Evolutionary conservation across 2,113 vertebrate species (phyloP), one percentile per base, ranked within the genome.

Genomic region (Halichoeres trimaculatus): DNA sequence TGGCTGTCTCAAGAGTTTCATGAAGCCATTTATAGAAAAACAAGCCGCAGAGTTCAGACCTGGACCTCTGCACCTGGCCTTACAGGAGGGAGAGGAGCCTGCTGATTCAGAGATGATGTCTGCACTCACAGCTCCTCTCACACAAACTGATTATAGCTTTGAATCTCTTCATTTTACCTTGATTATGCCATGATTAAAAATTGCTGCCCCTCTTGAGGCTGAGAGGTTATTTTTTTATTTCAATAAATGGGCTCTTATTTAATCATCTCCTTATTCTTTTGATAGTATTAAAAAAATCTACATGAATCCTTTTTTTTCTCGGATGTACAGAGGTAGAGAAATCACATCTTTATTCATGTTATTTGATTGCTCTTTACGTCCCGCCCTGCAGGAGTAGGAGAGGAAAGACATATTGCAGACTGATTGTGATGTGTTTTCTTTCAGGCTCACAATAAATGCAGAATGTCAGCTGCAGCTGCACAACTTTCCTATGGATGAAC

Each of bases 401-500:
- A 41, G 40, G 12, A 41, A 13, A 13, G 40, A 41, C 11, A 14
- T 11, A 13, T 4, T 13, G 40, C 40, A 2, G 6, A 45, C 41
- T 45, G 13, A n/a, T 48, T n/a, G 7, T 50, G 1, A 58, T 14
- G 4, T 24, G 0, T 70, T 59, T 87, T 84, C 68, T 82, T 80
- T 22, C 78, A 98, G 97, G 90, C 94, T 99, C 47, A 99, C 97
- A 58, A 99, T 99, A 85, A 98, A 98, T 0, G 97, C 97, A 0
- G 97, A 99, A 73, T 99, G 97, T 79, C 97, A 98, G 89, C 92
- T 99, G 59, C 96, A 97, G 88, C 94, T 99, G 16, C 97, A 99
- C 88, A 98, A 98, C 92, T 99, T 99, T 78, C 97, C 97, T 23
- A 99, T 99, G 97, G 97, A 99, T 70, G 95, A 97, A 40, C 97